Evolutionary conservation across 2,797 vertebrate genomes (phyloP).

Genomic region (Periophthalmus magnuspinnatus): DNA sequence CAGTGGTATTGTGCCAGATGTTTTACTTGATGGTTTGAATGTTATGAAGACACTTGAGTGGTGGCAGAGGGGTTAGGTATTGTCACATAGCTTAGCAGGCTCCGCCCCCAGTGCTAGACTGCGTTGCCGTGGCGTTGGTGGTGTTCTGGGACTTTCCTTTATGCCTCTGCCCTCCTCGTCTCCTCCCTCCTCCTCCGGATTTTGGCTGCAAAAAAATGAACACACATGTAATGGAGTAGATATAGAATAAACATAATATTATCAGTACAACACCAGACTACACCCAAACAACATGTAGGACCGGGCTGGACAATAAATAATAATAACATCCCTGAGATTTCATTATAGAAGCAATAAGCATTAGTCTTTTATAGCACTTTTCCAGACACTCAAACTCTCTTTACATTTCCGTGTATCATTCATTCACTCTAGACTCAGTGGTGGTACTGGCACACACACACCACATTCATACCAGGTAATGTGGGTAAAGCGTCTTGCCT

Average conservation of each 20-base stretch:
- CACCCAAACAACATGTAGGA: neutral
- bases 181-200: conserved; percentile 77
- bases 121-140: conserved; percentile 55
- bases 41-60: conserved; percentile 59
- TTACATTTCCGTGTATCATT: no score
- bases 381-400: no score
- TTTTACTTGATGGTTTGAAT: conserved; percentile 31
- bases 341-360: no score
- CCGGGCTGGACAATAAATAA: neutral
- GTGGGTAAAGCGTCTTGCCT: no score
- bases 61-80: conserved; percentile 13
- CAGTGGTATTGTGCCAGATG: conserved; percentile 29
- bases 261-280: neutral
- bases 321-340: neutral
- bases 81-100: conserved; percentile 56
- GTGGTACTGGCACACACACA: no score
- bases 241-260: neutral
- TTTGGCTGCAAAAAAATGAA: conserved; percentile 65
- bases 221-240: neutral
- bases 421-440: no score
- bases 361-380: no score
- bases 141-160: conserved; percentile 77
- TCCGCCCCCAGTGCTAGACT: conserved; percentile 66
- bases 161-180: conserved; percentile 80
- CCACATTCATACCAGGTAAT: no score